These are phyloP conservation scores for Merluccius polli DNA, from an alignment of 2,797 vertebrate species.

Conservation along the genomic window DNA sequence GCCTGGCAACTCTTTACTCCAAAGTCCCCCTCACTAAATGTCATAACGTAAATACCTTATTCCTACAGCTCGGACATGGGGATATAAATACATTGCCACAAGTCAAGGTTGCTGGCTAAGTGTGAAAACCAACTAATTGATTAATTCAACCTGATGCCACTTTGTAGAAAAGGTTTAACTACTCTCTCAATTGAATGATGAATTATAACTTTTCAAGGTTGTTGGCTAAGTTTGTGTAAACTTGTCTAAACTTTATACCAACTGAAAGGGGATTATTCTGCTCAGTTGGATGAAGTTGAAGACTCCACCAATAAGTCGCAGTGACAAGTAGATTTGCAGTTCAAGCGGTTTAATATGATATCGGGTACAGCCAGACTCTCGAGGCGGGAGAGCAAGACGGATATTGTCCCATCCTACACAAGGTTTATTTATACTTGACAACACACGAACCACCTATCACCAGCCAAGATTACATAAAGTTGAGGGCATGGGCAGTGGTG, in stretches of 20 bases:
- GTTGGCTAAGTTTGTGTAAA: conserved; percentile 33
- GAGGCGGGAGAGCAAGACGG: too few relatives aligned
- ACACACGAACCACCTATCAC: too few relatives aligned
- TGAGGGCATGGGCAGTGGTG: too few relatives aligned
- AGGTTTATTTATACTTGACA: too few relatives aligned
- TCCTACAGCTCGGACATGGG: conserved; percentile 47
- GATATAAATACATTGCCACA: conserved; percentile 49
- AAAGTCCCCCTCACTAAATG: conserved; percentile 57
- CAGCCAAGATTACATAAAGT: too few relatives aligned
- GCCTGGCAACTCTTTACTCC: conserved; percentile 58
- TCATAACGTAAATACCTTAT: conserved; percentile 51
- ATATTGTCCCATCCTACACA: too few relatives aligned
- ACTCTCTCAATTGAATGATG: conserved; percentile 8
- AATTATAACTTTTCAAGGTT: conserved; percentile 47
- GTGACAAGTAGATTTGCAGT: too few relatives aligned
- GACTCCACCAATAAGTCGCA: too few relatives aligned
- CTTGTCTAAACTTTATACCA: conserved; percentile 32
- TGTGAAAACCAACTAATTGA: conserved; percentile 43
- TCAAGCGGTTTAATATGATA: too few relatives aligned
- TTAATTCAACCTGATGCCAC: conserved; percentile 50
- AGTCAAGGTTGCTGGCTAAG: conserved; percentile 65
- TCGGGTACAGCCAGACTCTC: too few relatives aligned
- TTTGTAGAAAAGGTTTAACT: conserved; percentile 46
- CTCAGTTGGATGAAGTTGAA: too few relatives aligned
- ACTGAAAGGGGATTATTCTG: too few relatives aligned